A percentile compares a stretch with the other conserved stretches of the same genome.
Evolutionary conservation across 2,113 vertebrate species (phyloP).

Genomic region (Kobus ellipsiprymnus): DNA sequence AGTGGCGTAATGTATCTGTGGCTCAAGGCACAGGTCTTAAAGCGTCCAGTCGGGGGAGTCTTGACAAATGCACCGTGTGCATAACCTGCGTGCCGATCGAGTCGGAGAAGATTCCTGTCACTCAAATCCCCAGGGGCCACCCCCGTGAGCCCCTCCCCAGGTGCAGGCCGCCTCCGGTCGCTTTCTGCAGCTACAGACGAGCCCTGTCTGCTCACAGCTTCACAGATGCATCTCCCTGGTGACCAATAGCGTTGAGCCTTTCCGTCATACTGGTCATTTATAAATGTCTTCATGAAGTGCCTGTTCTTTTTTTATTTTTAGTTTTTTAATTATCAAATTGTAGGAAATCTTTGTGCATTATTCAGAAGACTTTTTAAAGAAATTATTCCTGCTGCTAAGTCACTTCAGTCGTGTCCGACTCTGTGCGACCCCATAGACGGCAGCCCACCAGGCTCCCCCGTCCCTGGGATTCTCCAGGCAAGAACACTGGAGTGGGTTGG

Average conservation of each 20-base stretch:
- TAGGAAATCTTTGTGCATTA: not conserved
- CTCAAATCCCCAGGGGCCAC: not conserved
- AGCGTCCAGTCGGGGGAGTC: not conserved
- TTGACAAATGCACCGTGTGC: not conserved
- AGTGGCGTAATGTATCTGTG: not conserved
- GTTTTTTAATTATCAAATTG: not conserved
- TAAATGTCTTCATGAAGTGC: not conserved
- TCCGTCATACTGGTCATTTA: not conserved
- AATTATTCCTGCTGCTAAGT: too few relatives aligned
- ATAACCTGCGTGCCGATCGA: not conserved
- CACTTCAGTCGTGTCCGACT: too few relatives aligned
- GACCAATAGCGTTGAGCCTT: not conserved
- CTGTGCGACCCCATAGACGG: too few relatives aligned
- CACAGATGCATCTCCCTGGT: not conserved
- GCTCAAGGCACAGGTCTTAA: not conserved
- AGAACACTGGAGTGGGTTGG: too few relatives aligned
- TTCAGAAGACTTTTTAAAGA: not conserved
- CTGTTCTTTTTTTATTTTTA: not conserved
- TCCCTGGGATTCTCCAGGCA: too few relatives aligned
- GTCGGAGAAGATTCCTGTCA: not conserved
- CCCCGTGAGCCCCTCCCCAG: not conserved
- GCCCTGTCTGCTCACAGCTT: not conserved
- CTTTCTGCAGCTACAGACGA: not conserved
- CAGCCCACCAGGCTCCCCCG: too few relatives aligned
- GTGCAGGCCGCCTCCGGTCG: not conserved